These are phyloP conservation scores for Propithecus perrieri DNA, from an alignment of 2,797 vertebrate species.

Conservation along the genomic window DNA sequence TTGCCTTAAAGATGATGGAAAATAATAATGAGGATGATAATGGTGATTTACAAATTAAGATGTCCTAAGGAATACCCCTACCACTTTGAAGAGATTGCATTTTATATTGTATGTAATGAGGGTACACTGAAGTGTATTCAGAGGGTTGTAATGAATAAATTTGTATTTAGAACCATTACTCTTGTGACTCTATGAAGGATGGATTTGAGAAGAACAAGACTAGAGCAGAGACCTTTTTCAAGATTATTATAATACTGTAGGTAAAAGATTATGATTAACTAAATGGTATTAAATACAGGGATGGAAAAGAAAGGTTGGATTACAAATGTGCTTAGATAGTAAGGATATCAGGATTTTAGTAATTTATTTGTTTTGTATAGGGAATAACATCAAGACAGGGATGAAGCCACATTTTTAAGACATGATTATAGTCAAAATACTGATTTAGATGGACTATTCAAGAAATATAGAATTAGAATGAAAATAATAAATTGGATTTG, in stretches of 20 bases:
- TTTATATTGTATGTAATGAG: not conserved
- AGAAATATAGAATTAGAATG: not conserved
- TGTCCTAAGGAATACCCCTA: not conserved
- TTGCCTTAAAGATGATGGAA: not conserved
- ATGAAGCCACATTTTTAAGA: not conserved
- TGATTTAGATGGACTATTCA: not conserved
- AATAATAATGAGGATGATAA: not conserved
- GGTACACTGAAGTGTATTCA: not conserved
- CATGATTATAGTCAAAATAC: not conserved
- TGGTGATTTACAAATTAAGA: not conserved
- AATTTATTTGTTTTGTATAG: not conserved
- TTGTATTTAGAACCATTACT: not conserved
- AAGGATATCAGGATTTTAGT: not conserved
- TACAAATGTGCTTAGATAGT: not conserved
- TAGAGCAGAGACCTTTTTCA: not conserved
- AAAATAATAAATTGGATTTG: not conserved
- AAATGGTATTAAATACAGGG: not conserved
- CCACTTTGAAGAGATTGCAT: not conserved
- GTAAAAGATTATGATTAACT: not conserved
- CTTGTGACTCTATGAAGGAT: not conserved
- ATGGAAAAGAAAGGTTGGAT: not conserved
- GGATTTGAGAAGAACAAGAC: not conserved
- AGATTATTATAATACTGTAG: not conserved
- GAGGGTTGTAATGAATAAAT: not conserved
- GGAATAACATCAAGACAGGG: not conserved